Evolutionary conservation across 2,113 vertebrate species (phyloP).

Genomic region (Neolamprologus falcicula): DNA sequence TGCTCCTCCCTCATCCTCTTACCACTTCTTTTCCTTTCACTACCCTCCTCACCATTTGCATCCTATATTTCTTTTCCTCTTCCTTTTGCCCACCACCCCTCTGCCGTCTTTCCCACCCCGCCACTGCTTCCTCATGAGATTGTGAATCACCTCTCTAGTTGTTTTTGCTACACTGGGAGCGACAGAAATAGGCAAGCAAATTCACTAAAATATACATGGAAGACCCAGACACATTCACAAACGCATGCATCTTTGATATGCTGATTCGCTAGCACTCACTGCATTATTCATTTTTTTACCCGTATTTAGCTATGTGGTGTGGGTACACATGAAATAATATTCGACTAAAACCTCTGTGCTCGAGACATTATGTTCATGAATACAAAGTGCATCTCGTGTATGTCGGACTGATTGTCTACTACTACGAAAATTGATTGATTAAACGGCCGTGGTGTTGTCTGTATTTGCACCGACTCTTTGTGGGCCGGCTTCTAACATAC

Average conservation of each 20-base stretch:
- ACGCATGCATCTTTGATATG: constrained; percentile 31
- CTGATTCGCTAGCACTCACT: neutral
- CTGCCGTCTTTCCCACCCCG: neutral
- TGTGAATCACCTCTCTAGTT: constrained; percentile 16
- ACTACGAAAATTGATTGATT: neutral
- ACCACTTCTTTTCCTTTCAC: neutral
- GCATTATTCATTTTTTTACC: constrained; percentile 25
- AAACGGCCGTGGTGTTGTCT: neutral
- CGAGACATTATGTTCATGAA: neutral
- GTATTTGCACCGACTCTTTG: neutral
- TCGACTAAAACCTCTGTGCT: neutral
- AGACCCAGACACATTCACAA: neutral
- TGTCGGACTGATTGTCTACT: neutral
- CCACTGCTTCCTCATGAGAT: constrained; percentile 11
- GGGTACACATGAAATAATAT: neutral
- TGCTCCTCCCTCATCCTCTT: neutral
- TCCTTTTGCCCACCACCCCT: neutral
- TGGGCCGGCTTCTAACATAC: neutral
- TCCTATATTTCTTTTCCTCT: neutral
- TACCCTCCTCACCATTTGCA: neutral
- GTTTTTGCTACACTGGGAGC: neutral
- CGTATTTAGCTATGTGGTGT: neutral
- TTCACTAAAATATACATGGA: constrained; percentile 48
- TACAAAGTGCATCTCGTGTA: neutral
- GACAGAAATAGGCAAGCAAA: constrained; percentile 6